phyloP scores from a whole-genome alignment of 2,888 invertebrate genomes.

The Spisula solida region DNA sequence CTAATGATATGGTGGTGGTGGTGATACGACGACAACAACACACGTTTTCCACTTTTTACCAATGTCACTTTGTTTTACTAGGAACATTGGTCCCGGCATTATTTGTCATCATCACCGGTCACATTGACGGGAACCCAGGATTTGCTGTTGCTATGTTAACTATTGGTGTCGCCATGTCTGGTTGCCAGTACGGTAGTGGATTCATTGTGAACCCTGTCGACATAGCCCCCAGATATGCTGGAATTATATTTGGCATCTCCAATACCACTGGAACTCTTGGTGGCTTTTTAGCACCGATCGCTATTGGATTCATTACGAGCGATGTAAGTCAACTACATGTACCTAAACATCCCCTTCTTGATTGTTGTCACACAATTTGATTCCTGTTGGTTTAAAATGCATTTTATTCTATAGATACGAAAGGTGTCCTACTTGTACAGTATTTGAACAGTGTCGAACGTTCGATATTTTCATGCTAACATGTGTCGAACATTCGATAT shows the following conservation, averaged over 20 bases:
- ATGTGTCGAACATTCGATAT: too few relatives aligned
- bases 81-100: conserved; percentile 78
- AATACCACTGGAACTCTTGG: conserved; percentile 83
- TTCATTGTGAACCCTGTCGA: conserved; percentile 84
- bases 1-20: too few relatives aligned
- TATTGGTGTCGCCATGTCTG: conserved; percentile 79
- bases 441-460: too few relatives aligned
- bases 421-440: too few relatives aligned
- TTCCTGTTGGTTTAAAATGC: too few relatives aligned
- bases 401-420: too few relatives aligned
- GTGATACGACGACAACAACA: too few relatives aligned
- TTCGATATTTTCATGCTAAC: too few relatives aligned
- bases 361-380: too few relatives aligned
- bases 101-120: conserved; percentile 79
- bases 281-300: conserved; percentile 83
- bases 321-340: conserved; percentile 66
- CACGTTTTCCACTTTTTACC: too few relatives aligned
- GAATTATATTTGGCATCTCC: conserved; percentile 82
- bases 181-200: conserved; percentile 80
- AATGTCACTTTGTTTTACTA: conserved; percentile 45
- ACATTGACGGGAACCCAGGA: conserved; percentile 74
- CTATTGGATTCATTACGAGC: conserved; percentile 80
- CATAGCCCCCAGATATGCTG: conserved; percentile 84
- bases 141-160: conserved; percentile 79
- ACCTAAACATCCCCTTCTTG: not conserved